A percentile compares a stretch with the other conserved stretches of the same genome.
phyloP scores from a whole-genome alignment of 2,113 vertebrate species.

The Neodontobutis hainanensis region DNA sequence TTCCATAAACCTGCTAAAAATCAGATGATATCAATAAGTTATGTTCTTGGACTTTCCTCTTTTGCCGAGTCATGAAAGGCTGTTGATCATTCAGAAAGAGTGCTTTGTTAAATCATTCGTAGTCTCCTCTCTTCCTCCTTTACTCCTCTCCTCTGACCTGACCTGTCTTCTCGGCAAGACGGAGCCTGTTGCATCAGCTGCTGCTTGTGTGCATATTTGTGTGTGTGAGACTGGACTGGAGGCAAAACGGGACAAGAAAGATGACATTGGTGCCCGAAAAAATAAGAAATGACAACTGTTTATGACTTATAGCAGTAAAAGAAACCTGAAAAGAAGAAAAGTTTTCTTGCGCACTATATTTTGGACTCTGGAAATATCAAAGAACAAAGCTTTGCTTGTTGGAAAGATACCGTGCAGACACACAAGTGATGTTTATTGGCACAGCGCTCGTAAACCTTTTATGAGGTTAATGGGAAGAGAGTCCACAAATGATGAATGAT shows the following conservation, averaged over 20 bases:
- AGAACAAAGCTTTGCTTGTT: not conserved
- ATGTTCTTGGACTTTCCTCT: constrained; percentile 5
- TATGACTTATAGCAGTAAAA: no score
- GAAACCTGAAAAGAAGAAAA: no score
- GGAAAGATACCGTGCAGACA: not conserved
- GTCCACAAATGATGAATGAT: constrained; percentile 7
- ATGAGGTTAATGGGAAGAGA: not conserved
- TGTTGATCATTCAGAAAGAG: constrained; percentile 44
- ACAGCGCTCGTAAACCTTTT: not conserved
- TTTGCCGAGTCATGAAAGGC: constrained; percentile 3
- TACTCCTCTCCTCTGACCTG: constrained; percentile 33
- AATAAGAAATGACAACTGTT: constrained; percentile 3
- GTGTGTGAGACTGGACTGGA: not conserved
- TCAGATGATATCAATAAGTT: constrained; percentile 5
- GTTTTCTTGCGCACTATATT: no score
- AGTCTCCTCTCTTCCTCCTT: constrained; percentile 8
- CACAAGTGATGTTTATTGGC: not conserved
- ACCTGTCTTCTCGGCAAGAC: constrained; percentile 18
- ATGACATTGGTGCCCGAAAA: not conserved
- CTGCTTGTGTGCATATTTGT: constrained; percentile 7
- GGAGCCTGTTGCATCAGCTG: constrained; percentile 9
- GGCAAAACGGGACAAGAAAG: not conserved
- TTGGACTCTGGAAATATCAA: no score
- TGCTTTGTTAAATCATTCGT: constrained; percentile 29
- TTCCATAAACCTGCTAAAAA: constrained; percentile 2